Evolutionary conservation across 2,888 invertebrate genomes (phyloP).

Genomic region (Sphaerophoria rueppellii): DNA sequence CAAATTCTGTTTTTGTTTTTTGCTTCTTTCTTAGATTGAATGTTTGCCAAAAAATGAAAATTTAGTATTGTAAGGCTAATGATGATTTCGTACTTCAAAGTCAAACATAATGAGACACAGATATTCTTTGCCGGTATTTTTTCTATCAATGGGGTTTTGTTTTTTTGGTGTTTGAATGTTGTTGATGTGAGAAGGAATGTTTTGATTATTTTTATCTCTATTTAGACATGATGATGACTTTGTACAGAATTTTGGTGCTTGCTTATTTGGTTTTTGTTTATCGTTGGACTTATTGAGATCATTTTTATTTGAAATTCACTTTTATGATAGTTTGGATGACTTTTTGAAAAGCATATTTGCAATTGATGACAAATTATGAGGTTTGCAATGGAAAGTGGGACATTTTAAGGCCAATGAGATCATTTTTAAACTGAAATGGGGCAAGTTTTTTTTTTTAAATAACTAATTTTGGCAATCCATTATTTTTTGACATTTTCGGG

Average conservation of each 20-base stretch:
- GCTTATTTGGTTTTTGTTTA: not conserved
- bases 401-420: not conserved
- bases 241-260: slow-evolving; percentile 14
- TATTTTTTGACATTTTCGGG: no score
- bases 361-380: slow-evolving; percentile 2
- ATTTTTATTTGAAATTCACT: slow-evolving; percentile 21
- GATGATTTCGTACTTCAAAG: slow-evolving; percentile 44
- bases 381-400: not conserved
- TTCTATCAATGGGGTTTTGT: slow-evolving; percentile 27
- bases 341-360: not conserved
- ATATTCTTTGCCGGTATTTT: slow-evolving; percentile 44
- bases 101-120: slow-evolving; percentile 45
- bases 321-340: not conserved
- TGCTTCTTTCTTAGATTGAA: slow-evolving; percentile 11
- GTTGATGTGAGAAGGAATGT: slow-evolving; percentile 10
- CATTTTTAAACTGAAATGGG: not conserved
- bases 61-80: slow-evolving; percentile 39
- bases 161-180: not conserved
- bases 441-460: not conserved
- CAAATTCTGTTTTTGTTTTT: slow-evolving; percentile 7
- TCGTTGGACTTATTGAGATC: slow-evolving; percentile 15
- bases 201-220: not conserved
- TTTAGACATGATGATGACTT: not conserved
- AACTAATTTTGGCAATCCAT: no score
- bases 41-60: slow-evolving; percentile 43